Base-by-base conservation (phyloP, 2,113 vertebrate species). In the Cyprinus carpio region DNA sequence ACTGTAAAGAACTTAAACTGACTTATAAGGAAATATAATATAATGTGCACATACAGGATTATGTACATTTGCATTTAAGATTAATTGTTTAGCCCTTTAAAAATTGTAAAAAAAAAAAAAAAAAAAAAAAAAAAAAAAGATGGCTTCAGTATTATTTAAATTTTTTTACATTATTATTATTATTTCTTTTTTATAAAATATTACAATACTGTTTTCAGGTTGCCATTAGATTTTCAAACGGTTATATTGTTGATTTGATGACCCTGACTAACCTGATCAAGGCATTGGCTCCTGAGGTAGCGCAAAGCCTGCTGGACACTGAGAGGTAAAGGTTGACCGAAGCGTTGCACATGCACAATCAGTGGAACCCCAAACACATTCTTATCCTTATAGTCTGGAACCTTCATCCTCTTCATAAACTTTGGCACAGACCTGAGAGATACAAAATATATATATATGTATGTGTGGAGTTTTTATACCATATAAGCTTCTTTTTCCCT, bases 331-430 rank as follows among this genome's bases (percentile, higher is more conserved):
- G 98, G 98, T 54, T 99, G 98, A n/a, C 98, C 98, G 0, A 96
- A 97, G 60, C 98, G 96, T 92, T 99, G 98, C 60, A 99, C 98
- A 0, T 99, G 97, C 75, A 99, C 95, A 29, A 98, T 97, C 84
- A 99, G 96, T 65, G 98, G 98, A n/a, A 99, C 96, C 0, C 97
- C 97, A 81, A 99, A 99, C 85, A 99, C 97, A 3, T 96, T 96
- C 92, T 97, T 99, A 91, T 98, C 98, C 91, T 96, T 98, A 90
- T 98, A 99, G 91, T 99, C 98, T 16, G 98, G 98, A 82, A 98
- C 97, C 92, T 98, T 99, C 95, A 97, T 97, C 92, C 98, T 95
- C 93, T 98, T 99, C 97, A 99, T 99, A 89, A 99, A 99, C 93
- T 98, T 99, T 78, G 98, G 98, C 84, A 99, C 97, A 43, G 97